Base-by-base conservation (phyloP, 2,797 vertebrate genomes). In the Mionectes olivaceus region DNA sequence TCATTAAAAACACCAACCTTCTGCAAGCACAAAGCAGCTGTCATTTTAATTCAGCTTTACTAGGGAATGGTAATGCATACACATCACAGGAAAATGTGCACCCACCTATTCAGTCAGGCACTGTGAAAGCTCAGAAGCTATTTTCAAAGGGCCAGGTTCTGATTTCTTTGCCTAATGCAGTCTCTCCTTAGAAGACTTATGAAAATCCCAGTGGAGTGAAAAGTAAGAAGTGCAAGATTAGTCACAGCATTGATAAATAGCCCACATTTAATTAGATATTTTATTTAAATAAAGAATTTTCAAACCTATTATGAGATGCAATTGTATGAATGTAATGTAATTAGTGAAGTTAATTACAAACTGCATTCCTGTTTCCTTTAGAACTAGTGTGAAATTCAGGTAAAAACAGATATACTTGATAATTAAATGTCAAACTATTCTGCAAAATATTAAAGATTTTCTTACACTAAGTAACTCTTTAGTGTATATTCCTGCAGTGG, bases 1-100 rank as follows among this genome's bases (percentile, higher is more conserved):
- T 87, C 91, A 47, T 94, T 83, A 87, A 95, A 96, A 92, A 23
- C 46, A 74, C 44, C 19, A n/a, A 30, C 43, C 65, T 73, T 78
- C 83, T 94, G 68, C 75, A 91, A 82, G 80, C 55, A 37, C 49
- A 35, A 55, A 83, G 50, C 28, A 83, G 30, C 44, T 21, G 86
- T 27, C 64, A 6, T 47, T 71, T 84, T 83, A 64, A 44, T 35
- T 49, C 80, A 83, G 64, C 74, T 50, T 61, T 60, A 35, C 25
- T 60, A 64, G 61, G 67, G 53, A 89, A 41, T 33, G 46, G 57
- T 81, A 65, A 16, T 56, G 13, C 41, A 17, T 64, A 43, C 39
- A 68, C 37, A 11, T 37, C 61, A 25, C 28, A 70, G 82, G 49
- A 87, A 93, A 89, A 71, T 21, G 41, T 49, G 25, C 2, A 7